Base-by-base conservation (phyloP, 1,140 invertebrate genomes). In the Pissodes strobi region DNA sequence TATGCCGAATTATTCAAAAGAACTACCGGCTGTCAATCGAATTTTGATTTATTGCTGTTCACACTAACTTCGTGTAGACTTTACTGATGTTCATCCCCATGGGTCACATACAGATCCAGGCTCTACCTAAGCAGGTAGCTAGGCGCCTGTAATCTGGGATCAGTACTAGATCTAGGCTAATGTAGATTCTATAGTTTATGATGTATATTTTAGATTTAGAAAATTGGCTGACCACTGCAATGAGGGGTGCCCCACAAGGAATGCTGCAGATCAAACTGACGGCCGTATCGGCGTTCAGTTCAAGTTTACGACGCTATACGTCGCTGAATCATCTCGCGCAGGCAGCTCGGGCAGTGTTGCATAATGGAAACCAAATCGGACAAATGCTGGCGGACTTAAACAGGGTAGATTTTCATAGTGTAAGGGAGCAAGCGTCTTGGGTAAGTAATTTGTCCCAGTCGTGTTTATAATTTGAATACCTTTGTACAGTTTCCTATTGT, bases 321-420 rank as follows among this genome's bases (percentile, higher is more conserved):
- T 98, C 95, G 12, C 82, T 99, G n/a, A 99, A 99, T 82, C 97
- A 99, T 81, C 84, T 99, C 71, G 96, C 97, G 48, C 92, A 94
- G 76, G 96, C 97, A 43, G 96, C 96, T 8, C 84, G 96, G 30
- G 95, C 95, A 48, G 96, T 99, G 27, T 86, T 99, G 53, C 93
- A 95, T 79, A 99, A 99, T 81, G 88, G 91, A 69, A 88, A 90
- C 72, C 96, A 98, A 85, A 97, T 99, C 69, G 87, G 88, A 72
- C 94, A 99, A 85, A 99, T 99, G 97, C 80, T 98, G 49, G 87
- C 92, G 34, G 97, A 99, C 83, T 83, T 99, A 45, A 98, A 96
- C 82, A 88, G 95, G 71, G 95, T 98, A 2, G 95, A 99, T 81
- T 98, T 98, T 82, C 91, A 93, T 73, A 97, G 97, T 83, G 94